These are phyloP conservation scores for Pseudochirops cupreus DNA, from an alignment of 2,797 vertebrate species.

Conservation along the genomic window DNA sequence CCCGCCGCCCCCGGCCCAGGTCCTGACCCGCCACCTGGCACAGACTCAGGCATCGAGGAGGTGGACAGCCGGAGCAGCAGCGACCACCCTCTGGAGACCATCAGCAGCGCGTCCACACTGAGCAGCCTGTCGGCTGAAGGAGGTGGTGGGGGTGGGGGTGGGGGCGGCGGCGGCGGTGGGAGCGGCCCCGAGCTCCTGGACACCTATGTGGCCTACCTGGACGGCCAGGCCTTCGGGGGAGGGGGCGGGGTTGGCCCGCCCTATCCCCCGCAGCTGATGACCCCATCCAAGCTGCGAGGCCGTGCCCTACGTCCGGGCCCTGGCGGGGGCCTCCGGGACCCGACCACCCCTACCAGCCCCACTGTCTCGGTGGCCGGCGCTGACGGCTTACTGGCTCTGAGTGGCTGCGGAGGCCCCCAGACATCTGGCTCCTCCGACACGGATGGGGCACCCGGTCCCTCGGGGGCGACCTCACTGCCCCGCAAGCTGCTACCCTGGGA, in stretches of 20 bases:
- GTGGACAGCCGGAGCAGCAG: conserved; percentile 96
- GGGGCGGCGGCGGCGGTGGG: conserved; percentile 72
- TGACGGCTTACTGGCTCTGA: conserved; percentile 80
- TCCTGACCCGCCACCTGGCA: conserved; percentile 80
- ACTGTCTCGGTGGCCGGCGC: conserved; percentile 82
- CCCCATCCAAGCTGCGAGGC: conserved; percentile 85
- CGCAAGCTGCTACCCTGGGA: conserved; percentile 82
- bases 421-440: conserved; percentile 69
- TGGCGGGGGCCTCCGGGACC: conserved; percentile 76
- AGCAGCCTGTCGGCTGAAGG: conserved; percentile 85
- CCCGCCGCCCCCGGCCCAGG: conserved; percentile 74
- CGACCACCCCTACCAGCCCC: conserved; percentile 83
- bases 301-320: conserved; percentile 76
- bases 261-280: conserved; percentile 86
- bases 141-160: conserved; percentile 69
- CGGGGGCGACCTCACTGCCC: conserved; percentile 80
- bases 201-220: conserved; percentile 95
- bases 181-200: conserved; percentile 90
- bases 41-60: conserved; percentile 95
- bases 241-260: conserved; percentile 68
- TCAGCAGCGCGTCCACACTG: conserved; percentile 90
- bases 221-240: conserved; percentile 93
- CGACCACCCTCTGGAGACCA: conserved; percentile 93
- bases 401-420: conserved; percentile 65
- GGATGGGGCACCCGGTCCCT: conserved; percentile 75